Conservation (phyloP, 2,888 invertebrate species). For the Thalpophila matura region DNA sequence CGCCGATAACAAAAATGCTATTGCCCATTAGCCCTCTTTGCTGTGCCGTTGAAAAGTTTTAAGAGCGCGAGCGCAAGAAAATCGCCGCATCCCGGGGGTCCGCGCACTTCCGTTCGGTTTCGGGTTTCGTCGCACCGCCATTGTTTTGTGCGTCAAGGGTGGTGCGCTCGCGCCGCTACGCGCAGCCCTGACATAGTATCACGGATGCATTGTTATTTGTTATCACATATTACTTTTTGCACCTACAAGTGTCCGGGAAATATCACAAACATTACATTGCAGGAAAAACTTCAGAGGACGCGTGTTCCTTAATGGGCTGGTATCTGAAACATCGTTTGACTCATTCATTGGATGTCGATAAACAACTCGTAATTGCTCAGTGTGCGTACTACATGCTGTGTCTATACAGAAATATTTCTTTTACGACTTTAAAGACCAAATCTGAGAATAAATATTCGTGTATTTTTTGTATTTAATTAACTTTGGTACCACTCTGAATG, state of each 20-base stretch:
- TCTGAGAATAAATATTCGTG: conserved; percentile 7
- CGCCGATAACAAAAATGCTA: conserved; percentile 81
- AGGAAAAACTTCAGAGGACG: conserved; percentile 52
- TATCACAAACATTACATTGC: conserved; percentile 33
- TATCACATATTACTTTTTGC: conserved; percentile 59
- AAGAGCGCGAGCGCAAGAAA: conserved; percentile 86
- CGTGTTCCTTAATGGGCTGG: conserved; percentile 47
- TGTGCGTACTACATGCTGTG: conserved; percentile 50
- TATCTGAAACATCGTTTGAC: conserved; percentile 45
- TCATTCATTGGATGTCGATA: conserved; percentile 55
- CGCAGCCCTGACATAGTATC: conserved; percentile 54
- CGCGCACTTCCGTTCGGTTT: conserved; percentile 88
- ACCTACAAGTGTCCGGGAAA: conserved; percentile 49
- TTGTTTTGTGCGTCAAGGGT: conserved; percentile 84
- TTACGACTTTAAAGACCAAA: conserved; percentile 22
- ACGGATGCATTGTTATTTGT: conserved; percentile 59
- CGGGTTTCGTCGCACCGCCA: conserved; percentile 78
- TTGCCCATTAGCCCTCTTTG: conserved; percentile 83
- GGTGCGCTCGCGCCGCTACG: conserved; percentile 67
- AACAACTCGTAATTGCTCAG: conserved; percentile 45
- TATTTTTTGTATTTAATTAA: conserved; percentile 33
- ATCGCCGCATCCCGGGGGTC: conserved; percentile 86
- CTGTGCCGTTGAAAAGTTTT: conserved; percentile 70
- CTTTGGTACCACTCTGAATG: conserved; percentile 15
- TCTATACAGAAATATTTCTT: conserved; percentile 47